These are phyloP conservation scores for Dendrolimus pini DNA, from an alignment of 2,888 invertebrate species.

Conservation along the genomic window DNA sequence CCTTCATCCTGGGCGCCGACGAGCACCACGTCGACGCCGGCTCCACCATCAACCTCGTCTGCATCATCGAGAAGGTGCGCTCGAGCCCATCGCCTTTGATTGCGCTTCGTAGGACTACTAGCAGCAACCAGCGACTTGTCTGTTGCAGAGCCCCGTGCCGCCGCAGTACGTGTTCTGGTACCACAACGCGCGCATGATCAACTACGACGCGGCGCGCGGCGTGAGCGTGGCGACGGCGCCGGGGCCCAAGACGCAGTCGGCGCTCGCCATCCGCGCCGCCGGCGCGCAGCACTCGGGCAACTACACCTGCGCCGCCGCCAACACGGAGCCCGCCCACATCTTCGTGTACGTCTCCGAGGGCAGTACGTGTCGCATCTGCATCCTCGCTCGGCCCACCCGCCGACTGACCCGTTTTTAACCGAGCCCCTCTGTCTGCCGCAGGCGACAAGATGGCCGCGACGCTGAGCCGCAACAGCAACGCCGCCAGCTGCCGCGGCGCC, in stretches of 20 bases:
- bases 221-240: constrained; percentile 90
- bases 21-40: constrained; percentile 94
- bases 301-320: constrained; percentile 93
- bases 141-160: constrained; percentile 91
- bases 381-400: not conserved
- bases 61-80: constrained; percentile 90
- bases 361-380: constrained; percentile 53
- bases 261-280: constrained; percentile 89
- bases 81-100: no score
- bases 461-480: constrained; percentile 82
- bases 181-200: constrained; percentile 95
- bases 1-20: constrained; percentile 90
- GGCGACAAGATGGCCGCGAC: constrained; percentile 96
- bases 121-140: no score
- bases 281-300: constrained; percentile 92
- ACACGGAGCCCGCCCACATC: constrained; percentile 92
- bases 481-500: constrained; percentile 4
- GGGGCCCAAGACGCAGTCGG: constrained; percentile 89
- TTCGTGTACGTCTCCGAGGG: constrained; percentile 94
- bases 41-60: constrained; percentile 91
- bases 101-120: no score
- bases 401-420: not conserved
- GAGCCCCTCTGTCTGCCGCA: constrained; percentile 43
- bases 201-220: constrained; percentile 90
- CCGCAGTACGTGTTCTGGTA: constrained; percentile 98